Evolutionary conservation across 2,888 invertebrate species (phyloP), one percentile per base, ranked within the genome.

Genomic region (Amblyteles armatorius): DNA sequence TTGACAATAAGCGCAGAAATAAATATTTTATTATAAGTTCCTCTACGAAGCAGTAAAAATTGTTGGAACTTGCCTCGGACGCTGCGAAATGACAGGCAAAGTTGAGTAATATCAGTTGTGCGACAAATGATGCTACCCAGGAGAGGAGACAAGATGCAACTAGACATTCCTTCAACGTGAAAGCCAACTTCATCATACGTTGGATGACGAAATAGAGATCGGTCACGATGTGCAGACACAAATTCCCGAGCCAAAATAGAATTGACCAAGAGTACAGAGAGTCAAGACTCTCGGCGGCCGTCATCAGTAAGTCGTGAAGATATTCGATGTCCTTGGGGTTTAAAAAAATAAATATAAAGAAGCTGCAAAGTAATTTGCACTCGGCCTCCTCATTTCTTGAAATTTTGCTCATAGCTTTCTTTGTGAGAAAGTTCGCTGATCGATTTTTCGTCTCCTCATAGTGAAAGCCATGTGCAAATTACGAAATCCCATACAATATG

Each of bases 241-340:
- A 86, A 87, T 91, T 93, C 2, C 82, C 83, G n/a, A 93, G 84
- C 91, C 92, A 93, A 2, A 92, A 63, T 40, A 94, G 82, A 0
- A 93, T 73, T 0, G 91, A 88, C 89, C 90, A 92, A 1, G 90
- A 89, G 57, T 91, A 91, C 3, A 91, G 44, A 7, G 90, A 88
- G n/a, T 83, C 89, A 3, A 93, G 83, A 11, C 76, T 74, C 73
- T 92, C 92, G 68, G 90, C 88, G 19, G 88, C 87, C 13, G 82
- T 74, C 91, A 93, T 88, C 63, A 94, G 78, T 3, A 90, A 85
- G 60, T 90, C 86, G 84, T 92, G 91, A 76, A 92, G 89, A 36
- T 87, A 86, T 67, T 92, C 91, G 26, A 93, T 88, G 33, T 85
- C 85, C 82, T 84, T 80, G 5, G 13, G 57, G 5, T 16, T 1